Evolutionary conservation across 2,797 vertebrate species (phyloP).

Genomic region (Hirundo rustica): DNA sequence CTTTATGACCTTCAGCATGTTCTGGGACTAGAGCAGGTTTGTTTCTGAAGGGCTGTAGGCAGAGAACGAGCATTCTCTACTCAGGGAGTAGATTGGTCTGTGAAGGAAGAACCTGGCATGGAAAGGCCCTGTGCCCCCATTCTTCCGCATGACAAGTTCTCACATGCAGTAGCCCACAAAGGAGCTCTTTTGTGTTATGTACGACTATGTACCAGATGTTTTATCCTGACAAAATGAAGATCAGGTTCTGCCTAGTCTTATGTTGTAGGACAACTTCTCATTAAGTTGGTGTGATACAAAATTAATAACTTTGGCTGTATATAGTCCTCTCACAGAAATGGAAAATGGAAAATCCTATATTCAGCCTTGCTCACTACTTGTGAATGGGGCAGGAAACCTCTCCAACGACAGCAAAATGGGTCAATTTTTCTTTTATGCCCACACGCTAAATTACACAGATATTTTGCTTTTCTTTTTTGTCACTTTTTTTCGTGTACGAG

Average conservation of each 20-base stretch:
- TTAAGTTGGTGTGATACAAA: not conserved
- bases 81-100: not conserved
- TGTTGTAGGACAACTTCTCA: not conserved
- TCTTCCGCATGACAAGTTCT: not conserved
- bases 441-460: not conserved
- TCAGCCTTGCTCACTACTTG: not conserved
- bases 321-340: not conserved
- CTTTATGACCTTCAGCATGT: not conserved
- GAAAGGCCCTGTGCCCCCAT: not conserved
- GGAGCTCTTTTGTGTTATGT: rapidly evolving
- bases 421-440: not conserved
- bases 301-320: not conserved
- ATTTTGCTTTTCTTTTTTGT: not conserved
- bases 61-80: rapidly evolving
- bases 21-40: not conserved
- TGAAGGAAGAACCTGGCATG: not conserved
- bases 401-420: not conserved
- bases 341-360: not conserved
- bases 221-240: not conserved
- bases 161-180: not conserved
- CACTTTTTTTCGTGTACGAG: not conserved
- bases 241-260: not conserved
- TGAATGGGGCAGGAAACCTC: not conserved
- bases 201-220: not conserved
- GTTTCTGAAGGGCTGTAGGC: not conserved